Evolutionary conservation across 2,888 invertebrate species (phyloP).

Genomic region (Melinopterus prodromus): DNA sequence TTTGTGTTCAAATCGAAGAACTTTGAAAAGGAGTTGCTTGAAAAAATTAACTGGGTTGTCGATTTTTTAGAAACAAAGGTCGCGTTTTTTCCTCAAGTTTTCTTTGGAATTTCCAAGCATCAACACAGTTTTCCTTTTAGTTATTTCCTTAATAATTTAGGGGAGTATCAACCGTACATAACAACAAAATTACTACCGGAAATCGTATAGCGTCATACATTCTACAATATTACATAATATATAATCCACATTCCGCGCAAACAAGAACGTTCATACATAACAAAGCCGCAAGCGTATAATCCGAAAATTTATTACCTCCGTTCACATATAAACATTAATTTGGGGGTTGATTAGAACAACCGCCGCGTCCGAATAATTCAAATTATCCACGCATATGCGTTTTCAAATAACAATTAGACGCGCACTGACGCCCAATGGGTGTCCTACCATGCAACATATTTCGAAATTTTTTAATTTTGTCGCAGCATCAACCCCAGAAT

Average conservation of each 20-base stretch:
- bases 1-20: too few species aligned
- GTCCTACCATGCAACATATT: neutral
- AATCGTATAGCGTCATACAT: too few species aligned
- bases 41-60: too few species aligned
- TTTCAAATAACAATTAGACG: neutral
- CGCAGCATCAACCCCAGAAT: neutral
- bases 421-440: too few species aligned
- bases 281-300: neutral
- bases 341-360: neutral
- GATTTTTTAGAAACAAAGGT: too few species aligned
- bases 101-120: too few species aligned
- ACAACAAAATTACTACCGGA: too few species aligned
- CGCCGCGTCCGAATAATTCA: neutral
- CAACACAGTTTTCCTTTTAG: too few species aligned
- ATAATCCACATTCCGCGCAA: neutral
- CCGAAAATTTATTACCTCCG: neutral
- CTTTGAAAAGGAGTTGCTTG: too few species aligned
- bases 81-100: too few species aligned
- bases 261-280: neutral
- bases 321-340: neutral
- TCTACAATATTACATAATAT: neutral
- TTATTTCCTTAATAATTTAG: too few species aligned
- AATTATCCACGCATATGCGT: slow-evolving; percentile 4
- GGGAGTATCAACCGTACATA: too few species aligned
- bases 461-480: neutral